A percentile compares a stretch with the other conserved stretches of the same genome.
These are phyloP conservation scores for Cyprinodon tularosa DNA, from an alignment of 2,113 vertebrate genomes.

Conservation along the genomic window DNA sequence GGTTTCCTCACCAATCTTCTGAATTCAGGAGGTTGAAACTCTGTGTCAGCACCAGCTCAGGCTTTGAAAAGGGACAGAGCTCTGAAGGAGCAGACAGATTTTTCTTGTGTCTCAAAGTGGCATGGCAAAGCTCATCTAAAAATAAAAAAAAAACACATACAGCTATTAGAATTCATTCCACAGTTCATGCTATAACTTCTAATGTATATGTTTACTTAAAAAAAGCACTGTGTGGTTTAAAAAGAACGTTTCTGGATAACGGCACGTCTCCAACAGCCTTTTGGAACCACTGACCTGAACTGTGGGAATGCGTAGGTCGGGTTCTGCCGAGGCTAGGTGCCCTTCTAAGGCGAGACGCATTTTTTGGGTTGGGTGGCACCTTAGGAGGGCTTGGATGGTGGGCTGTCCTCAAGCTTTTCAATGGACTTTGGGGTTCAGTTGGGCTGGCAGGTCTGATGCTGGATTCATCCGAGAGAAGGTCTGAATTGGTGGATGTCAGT, in stretches of 20 bases:
- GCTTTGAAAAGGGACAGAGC: constrained; percentile 84
- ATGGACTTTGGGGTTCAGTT: constrained; percentile 53
- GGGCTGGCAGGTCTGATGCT: constrained; percentile 54
- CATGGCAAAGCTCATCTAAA: constrained; percentile 78
- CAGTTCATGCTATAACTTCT: constrained; percentile 9
- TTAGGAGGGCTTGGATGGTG: constrained; percentile 79
- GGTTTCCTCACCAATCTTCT: constrained; percentile 86
- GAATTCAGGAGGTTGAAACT: constrained; percentile 84
- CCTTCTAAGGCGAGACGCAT: constrained; percentile 72
- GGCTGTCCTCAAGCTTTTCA: constrained; percentile 70
- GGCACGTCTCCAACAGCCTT: neutral
- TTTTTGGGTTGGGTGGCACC: constrained; percentile 67
- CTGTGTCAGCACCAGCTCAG: constrained; percentile 83
- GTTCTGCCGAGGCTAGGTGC: constrained; percentile 79
- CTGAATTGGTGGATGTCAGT: constrained; percentile 45
- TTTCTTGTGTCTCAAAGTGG: constrained; percentile 70
- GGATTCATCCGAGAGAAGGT: constrained; percentile 64
- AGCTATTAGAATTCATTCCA: constrained; percentile 38
- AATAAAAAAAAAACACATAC: constrained; percentile 30
- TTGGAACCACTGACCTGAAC: constrained; percentile 71
- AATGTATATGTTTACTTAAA: constrained; percentile 19
- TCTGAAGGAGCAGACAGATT: constrained; percentile 81
- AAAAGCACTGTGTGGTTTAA: constrained; percentile 26
- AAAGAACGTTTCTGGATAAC: constrained; percentile 9
- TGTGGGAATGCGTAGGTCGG: constrained; percentile 65